phyloP scores from a whole-genome alignment of 2,888 invertebrate genomes.

The Acanthoscelides obtectus region DNA sequence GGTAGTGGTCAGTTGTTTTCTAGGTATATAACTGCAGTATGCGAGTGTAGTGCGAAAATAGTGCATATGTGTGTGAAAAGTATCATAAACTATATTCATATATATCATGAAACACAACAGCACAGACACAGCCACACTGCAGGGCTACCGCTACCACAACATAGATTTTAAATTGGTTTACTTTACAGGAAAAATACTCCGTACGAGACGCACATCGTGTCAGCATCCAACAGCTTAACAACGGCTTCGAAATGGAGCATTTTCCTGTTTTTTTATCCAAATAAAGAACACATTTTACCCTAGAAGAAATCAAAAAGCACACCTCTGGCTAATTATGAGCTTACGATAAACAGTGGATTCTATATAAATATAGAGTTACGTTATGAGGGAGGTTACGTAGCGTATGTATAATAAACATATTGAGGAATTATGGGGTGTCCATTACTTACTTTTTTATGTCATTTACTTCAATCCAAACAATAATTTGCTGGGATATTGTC shows the following conservation, averaged over 20 bases:
- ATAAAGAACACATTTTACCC: not conserved
- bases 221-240: not conserved
- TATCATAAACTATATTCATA: slow-evolving; percentile 4
- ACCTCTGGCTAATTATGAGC: not conserved
- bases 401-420: no score
- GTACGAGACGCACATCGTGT: not conserved
- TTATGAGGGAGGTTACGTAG: no score
- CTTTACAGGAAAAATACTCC: not conserved
- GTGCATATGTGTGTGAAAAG: slow-evolving; percentile 36
- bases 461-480: no score
- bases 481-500: no score
- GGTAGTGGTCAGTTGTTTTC: slow-evolving; percentile 39
- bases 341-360: not conserved
- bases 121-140: slow-evolving; percentile 50
- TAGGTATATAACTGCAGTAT: slow-evolving; percentile 36
- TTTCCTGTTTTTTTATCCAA: not conserved
- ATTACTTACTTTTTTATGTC: no score
- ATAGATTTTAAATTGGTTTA: slow-evolving; percentile 30
- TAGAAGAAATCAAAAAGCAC: not conserved
- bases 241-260: not conserved
- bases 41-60: slow-evolving; percentile 45
- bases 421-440: no score
- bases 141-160: slow-evolving; percentile 50
- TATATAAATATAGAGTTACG: not conserved
- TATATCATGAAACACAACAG: slow-evolving; percentile 39